A percentile compares a stretch with the other conserved stretches of the same genome.
Conservation (phyloP, 1,140 invertebrate genomes). For the Apis mellifera region DNA sequence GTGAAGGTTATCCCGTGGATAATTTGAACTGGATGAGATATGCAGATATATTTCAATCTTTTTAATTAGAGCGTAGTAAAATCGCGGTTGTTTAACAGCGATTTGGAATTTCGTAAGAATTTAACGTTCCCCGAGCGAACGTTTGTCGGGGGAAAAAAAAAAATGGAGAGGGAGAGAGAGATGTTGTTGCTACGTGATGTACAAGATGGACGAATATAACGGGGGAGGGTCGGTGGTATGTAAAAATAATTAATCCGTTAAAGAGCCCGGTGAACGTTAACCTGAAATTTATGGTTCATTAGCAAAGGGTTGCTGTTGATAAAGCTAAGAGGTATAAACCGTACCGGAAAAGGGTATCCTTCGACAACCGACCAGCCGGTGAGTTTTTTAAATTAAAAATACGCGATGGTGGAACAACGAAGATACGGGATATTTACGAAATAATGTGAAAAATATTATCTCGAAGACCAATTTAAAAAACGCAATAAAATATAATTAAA, state of each 20-base stretch:
- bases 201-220: neutral
- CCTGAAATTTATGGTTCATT: conserved; percentile 52
- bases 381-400: conserved; percentile 31
- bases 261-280: conserved; percentile 40
- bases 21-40: too few relatives aligned
- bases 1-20: too few relatives aligned
- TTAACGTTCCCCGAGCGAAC: too few relatives aligned
- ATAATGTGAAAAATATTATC: neutral
- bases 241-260: conserved; percentile 45
- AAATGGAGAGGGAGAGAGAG: neutral
- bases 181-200: neutral
- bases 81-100: neutral
- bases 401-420: neutral
- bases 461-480: neutral
- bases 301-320: conserved; percentile 41
- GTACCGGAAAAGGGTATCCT: conserved; percentile 38
- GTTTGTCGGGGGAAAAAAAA: too few relatives aligned
- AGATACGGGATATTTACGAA: neutral
- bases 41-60: too few relatives aligned
- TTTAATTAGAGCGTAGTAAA: neutral
- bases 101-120: neutral
- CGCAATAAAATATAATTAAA: neutral
- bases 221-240: neutral
- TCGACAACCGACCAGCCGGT: conserved; percentile 6
- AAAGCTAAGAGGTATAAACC: conserved; percentile 38